Conservation (phyloP, 2,113 vertebrate species). For the Fregetta grallaria region DNA sequence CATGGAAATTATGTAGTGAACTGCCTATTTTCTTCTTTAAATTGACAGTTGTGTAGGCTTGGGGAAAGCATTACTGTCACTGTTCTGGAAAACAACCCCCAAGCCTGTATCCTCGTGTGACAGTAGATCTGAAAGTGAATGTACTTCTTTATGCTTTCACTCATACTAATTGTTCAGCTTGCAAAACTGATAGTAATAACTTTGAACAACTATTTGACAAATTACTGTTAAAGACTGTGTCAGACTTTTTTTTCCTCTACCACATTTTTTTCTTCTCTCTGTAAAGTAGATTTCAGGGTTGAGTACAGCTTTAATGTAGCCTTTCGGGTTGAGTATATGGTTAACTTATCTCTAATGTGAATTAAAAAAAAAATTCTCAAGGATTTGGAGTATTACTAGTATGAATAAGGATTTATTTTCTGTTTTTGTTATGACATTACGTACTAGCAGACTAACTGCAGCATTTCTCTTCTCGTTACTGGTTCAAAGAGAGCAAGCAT, state of each 20-base stretch:
- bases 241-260: not conserved
- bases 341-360: not conserved
- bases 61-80: slow-evolving; percentile 61
- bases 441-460: not conserved
- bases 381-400: not conserved
- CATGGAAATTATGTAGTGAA: slow-evolving; percentile 46
- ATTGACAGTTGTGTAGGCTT: slow-evolving; percentile 67
- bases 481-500: not conserved
- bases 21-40: slow-evolving; percentile 51
- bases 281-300: not conserved
- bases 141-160: slow-evolving; percentile 40
- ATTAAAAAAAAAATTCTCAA: not conserved
- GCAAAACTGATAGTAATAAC: slow-evolving; percentile 35
- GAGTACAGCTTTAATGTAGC: not conserved
- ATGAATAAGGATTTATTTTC: not conserved
- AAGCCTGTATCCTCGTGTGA: slow-evolving; percentile 37
- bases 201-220: slow-evolving; percentile 35
- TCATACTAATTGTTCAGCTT: slow-evolving; percentile 52
- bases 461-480: not conserved
- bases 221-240: not conserved
- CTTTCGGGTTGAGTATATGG: not conserved
- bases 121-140: slow-evolving; percentile 34
- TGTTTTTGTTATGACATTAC: not conserved
- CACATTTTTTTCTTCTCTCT: not conserved
- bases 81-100: slow-evolving; percentile 51